Conservation (phyloP, 2,113 vertebrate genomes). For the Holacanthus passer region DNA sequence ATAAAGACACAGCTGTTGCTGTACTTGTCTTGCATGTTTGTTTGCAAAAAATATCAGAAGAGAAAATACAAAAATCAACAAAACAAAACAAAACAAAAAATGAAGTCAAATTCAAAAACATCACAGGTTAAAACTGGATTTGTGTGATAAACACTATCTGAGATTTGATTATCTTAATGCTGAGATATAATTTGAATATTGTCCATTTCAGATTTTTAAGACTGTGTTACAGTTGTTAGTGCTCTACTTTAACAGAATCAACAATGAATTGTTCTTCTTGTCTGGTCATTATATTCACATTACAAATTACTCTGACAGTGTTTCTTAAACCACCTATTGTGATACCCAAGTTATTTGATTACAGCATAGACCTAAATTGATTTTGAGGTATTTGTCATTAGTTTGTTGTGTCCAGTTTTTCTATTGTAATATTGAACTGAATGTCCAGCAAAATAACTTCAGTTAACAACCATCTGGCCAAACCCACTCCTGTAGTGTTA, state of each 20-base stretch:
- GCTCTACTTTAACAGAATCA: not conserved
- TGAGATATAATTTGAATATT: not conserved
- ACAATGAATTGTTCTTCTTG: not conserved
- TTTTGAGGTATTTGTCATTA: not conserved
- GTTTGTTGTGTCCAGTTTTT: too few relatives aligned
- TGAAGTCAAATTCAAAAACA: too few relatives aligned
- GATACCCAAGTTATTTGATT: not conserved
- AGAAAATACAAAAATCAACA: not conserved
- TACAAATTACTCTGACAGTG: not conserved
- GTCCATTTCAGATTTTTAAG: not conserved
- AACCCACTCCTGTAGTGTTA: not conserved
- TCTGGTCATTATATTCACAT: not conserved
- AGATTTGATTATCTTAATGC: not conserved
- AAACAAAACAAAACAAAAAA: not conserved
- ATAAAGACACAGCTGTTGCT: conserved; percentile 31
- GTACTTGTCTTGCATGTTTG: not conserved
- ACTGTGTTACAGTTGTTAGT: too few relatives aligned
- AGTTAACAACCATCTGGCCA: not conserved
- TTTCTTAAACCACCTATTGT: not conserved
- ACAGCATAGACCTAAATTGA: not conserved
- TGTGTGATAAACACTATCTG: not conserved
- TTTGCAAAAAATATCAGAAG: not conserved
- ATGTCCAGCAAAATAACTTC: not conserved
- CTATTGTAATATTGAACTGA: too few relatives aligned
- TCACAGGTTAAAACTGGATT: not conserved